phyloP scores from a whole-genome alignment of 1,140 invertebrate genomes.

The Frieseomelitta varia region DNA sequence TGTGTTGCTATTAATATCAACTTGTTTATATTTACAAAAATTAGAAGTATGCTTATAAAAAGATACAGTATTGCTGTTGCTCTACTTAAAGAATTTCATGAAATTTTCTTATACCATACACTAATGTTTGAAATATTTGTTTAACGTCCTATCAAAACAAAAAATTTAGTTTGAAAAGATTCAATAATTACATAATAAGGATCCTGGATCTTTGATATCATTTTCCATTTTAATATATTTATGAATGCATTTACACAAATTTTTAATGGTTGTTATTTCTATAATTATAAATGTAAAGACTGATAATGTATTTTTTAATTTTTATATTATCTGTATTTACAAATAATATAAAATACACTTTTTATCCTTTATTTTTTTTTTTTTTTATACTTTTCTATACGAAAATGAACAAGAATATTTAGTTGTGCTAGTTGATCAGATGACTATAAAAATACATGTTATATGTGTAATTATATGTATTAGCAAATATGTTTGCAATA shows the following conservation, averaged over 20 bases:
- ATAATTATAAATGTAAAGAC: conserved; percentile 27
- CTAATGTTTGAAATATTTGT: neutral
- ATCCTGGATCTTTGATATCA: conserved; percentile 3
- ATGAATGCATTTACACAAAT: conserved; percentile 2
- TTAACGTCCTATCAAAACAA: neutral
- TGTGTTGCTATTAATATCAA: conserved; percentile 20
- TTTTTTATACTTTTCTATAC: neutral
- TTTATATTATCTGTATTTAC: neutral
- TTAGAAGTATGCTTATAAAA: conserved; percentile 8
- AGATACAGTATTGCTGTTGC: conserved; percentile 20
- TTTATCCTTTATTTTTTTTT: neutral
- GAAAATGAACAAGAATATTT: neutral
- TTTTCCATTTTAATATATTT: neutral
- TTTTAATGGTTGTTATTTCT: conserved; percentile 20
- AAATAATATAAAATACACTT: neutral
- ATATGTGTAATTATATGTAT: conserved; percentile 32
- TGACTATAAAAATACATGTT: conserved; percentile 16
- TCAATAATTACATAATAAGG: neutral
- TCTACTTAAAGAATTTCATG: conserved; percentile 6
- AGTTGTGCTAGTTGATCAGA: conserved; percentile 23
- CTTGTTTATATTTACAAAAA: neutral
- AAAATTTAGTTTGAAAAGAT: neutral
- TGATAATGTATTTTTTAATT: conserved; percentile 34
- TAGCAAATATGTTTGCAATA: conserved; percentile 2
- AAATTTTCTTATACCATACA: conserved; percentile 12